Conservation (phyloP, 37 sponge, comb jelly and placozoan species). For the Haliclona indistincta region DNA sequence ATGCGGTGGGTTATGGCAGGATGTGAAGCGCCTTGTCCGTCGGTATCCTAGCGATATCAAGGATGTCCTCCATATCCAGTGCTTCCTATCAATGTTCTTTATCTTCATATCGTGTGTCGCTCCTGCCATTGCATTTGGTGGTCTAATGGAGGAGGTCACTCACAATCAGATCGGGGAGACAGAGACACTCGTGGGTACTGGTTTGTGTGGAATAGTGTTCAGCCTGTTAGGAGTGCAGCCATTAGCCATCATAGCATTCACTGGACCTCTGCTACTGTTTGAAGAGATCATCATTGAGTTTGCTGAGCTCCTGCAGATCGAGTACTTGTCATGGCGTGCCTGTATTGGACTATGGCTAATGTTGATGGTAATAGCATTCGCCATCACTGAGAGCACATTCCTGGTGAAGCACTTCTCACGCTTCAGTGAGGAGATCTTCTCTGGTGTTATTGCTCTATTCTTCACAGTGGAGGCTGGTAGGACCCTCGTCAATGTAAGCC, state of each 20-base stretch:
- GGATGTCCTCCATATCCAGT: constrained; percentile 50
- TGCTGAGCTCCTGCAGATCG: constrained; percentile 24
- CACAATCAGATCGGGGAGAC: constrained; percentile 61
- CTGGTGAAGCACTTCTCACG: constrained; percentile 71
- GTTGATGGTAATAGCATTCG: constrained; percentile 47
- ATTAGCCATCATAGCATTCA: constrained; percentile 69
- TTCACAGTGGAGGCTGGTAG: constrained; percentile 65
- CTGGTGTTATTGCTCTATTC: constrained; percentile 64
- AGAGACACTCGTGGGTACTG: constrained; percentile 74
- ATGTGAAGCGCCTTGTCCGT: constrained; percentile 27
- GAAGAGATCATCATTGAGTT: constrained; percentile 66
- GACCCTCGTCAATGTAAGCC: constrained; percentile 17
- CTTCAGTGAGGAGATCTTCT: constrained; percentile 87
- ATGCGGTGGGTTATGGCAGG: constrained; percentile 37
- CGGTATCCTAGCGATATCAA: constrained; percentile 68
- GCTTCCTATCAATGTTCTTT: constrained; percentile 55
- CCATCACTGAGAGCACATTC: constrained; percentile 48
- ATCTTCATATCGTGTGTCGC: constrained; percentile 72
- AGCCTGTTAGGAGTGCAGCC: constrained; percentile 71
- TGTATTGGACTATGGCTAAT: constrained; percentile 79
- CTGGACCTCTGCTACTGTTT: constrained; percentile 83
- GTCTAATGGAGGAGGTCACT: constrained; percentile 74
- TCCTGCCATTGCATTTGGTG: constrained; percentile 88
- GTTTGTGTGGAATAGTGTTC: constrained; percentile 53
- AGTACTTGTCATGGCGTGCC: constrained; percentile 70